These are phyloP conservation scores for Syrphus vitripennis DNA, from an alignment of 2,888 invertebrate genomes.

Conservation along the genomic window DNA sequence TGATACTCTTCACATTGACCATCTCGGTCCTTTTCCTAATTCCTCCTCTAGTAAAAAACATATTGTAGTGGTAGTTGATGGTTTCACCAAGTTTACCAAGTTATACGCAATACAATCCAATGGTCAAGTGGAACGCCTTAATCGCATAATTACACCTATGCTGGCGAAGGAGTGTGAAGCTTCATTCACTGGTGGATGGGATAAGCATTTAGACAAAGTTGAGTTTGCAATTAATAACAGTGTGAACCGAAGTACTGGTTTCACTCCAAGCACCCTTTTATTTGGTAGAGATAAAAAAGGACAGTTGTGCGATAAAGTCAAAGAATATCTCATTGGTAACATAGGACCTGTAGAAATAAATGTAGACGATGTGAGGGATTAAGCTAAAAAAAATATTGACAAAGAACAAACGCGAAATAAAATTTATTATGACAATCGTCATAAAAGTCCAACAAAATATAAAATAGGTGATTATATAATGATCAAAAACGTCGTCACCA, in stretches of 20 bases:
- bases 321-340: constrained; percentile 32
- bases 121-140: constrained; percentile 33
- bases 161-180: constrained; percentile 30
- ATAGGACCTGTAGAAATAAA: neutral
- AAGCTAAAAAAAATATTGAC: constrained; percentile 4
- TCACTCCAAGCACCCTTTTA: constrained; percentile 1
- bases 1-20: too few relatives aligned
- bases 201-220: constrained; percentile 46
- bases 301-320: constrained; percentile 58
- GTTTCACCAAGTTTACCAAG: constrained; percentile 32
- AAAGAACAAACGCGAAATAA: constrained; percentile 26
- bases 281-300: constrained; percentile 34
- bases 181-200: constrained; percentile 25
- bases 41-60: constrained; percentile 24
- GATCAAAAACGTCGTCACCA: constrained; percentile 38
- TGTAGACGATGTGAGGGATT: neutral
- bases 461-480: constrained; percentile 62
- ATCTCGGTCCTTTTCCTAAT: constrained; percentile 10
- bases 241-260: constrained; percentile 32
- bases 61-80: constrained; percentile 26
- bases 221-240: constrained; percentile 41
- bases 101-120: constrained; percentile 22
- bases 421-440: constrained; percentile 30
- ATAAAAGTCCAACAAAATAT: constrained; percentile 31
- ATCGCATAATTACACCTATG: constrained; percentile 26